Percentiles rank a stretch among this genome's conserved stretches.
phyloP scores from a whole-genome alignment of 2,888 invertebrate genomes.

The Nasonia oneida region DNA sequence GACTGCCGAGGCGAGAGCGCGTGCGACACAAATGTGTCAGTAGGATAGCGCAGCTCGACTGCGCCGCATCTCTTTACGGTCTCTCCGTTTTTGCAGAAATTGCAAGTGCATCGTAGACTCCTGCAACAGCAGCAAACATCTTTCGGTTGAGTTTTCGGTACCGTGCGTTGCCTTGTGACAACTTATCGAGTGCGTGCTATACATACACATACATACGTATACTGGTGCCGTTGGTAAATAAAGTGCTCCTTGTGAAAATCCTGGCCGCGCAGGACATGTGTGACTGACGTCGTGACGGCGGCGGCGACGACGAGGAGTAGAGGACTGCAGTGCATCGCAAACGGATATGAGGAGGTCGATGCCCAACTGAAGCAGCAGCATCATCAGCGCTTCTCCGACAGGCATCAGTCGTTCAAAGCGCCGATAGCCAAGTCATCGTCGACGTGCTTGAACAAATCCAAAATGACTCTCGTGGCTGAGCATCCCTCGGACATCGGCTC shows the following conservation, averaged over 20 bases:
- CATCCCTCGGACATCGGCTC: neutral
- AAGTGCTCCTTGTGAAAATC: neutral
- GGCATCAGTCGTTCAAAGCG: neutral
- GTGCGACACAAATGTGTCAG: slow-evolving; percentile 69
- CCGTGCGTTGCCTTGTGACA: neutral
- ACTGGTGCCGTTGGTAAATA: neutral
- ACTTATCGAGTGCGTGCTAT: neutral
- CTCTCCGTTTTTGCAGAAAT: neutral
- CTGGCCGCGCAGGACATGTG: neutral
- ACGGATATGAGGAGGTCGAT: neutral
- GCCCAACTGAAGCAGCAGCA: neutral
- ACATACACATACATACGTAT: neutral
- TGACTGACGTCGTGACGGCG: neutral
- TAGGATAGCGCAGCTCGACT: slow-evolving; percentile 67
- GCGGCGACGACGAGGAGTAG: neutral
- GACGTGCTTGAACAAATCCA: neutral
- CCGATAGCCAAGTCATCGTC: neutral
- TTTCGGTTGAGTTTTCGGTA: neutral
- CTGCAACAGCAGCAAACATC: neutral
- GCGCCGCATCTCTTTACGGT: neutral
- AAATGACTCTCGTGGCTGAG: slow-evolving; percentile 47
- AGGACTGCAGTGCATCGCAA: neutral
- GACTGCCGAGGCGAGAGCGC: neutral
- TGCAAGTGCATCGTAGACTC: neutral
- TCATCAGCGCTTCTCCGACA: neutral